phyloP scores from a whole-genome alignment of 2,888 invertebrate genomes.

The Drosophila multiciliata region DNA sequence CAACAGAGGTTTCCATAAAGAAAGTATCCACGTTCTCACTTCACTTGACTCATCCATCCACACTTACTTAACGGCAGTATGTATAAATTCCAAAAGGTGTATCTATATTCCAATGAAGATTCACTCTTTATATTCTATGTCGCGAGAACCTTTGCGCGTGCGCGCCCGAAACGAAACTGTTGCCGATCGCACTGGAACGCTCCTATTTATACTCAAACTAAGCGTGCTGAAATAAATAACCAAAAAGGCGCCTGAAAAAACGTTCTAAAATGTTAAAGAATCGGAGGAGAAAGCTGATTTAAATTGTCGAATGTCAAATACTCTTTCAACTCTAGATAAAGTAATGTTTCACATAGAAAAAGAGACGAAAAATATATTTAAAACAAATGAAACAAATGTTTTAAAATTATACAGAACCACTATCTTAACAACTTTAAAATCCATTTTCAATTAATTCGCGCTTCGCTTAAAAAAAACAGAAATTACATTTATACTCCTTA shows the following conservation, averaged over 20 bases:
- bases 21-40: slow-evolving; percentile 55
- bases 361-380: background rate
- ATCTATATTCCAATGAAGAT: slow-evolving; percentile 29
- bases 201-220: slow-evolving; percentile 75
- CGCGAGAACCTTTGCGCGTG: slow-evolving; percentile 57
- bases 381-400: background rate
- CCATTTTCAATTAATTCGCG: background rate
- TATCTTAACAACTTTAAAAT: background rate
- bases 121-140: slow-evolving; percentile 14
- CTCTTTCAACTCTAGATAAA: slow-evolving; percentile 23
- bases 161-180: slow-evolving; percentile 77
- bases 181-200: slow-evolving; percentile 62
- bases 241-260: slow-evolving; percentile 39
- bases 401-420: background rate
- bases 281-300: slow-evolving; percentile 20
- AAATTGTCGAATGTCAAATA: slow-evolving; percentile 25
- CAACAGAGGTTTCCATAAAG: slow-evolving; percentile 36
- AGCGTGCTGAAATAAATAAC: slow-evolving; percentile 41
- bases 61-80: slow-evolving; percentile 41
- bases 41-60: slow-evolving; percentile 35
- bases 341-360: background rate
- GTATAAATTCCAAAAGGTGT: slow-evolving; percentile 20
- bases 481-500: background rate
- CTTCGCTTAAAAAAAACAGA: background rate
- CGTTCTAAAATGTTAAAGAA: slow-evolving; percentile 56